A percentile compares a stretch with the other conserved stretches of the same genome.
Evolutionary conservation across 2,888 invertebrate species (phyloP).

Genomic region (Aphidius colemani): DNA sequence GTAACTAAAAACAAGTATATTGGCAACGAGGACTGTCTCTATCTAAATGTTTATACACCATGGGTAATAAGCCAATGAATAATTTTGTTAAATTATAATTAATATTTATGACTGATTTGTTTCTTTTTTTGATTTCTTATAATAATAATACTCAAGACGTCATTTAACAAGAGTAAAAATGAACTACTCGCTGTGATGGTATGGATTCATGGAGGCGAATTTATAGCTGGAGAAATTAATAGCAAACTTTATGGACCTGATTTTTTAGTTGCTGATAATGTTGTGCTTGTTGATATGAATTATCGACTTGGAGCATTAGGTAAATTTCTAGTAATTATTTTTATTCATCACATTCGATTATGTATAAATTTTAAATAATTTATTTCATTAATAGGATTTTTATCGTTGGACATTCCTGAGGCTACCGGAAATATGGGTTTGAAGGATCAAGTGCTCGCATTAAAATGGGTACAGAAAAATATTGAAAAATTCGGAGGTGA

Average conservation of each 20-base stretch:
- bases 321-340: constrained; percentile 22
- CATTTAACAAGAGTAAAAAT: neutral
- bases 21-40: neutral
- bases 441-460: constrained; percentile 53
- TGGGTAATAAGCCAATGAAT: neutral
- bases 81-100: too few species aligned
- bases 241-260: constrained; percentile 37
- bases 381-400: constrained; percentile 27
- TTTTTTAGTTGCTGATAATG: constrained; percentile 40
- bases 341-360: too few species aligned
- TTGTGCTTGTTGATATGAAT: constrained; percentile 42
- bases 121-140: neutral
- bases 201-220: constrained; percentile 4
- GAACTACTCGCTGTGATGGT: neutral
- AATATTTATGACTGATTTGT: too few species aligned
- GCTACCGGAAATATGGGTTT: constrained; percentile 42
- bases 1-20: neutral
- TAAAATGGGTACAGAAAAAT: constrained; percentile 62
- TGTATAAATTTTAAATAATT: too few species aligned
- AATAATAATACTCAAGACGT: neutral
- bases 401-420: constrained; percentile 37
- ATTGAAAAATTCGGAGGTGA: constrained; percentile 63
- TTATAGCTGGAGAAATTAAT: constrained; percentile 29
- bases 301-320: constrained; percentile 43
- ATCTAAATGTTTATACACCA: neutral